Evolutionary conservation across 2,888 invertebrate genomes (phyloP), one percentile per base, ranked within the genome.

Genomic region (Entomobrya multifasciata): DNA sequence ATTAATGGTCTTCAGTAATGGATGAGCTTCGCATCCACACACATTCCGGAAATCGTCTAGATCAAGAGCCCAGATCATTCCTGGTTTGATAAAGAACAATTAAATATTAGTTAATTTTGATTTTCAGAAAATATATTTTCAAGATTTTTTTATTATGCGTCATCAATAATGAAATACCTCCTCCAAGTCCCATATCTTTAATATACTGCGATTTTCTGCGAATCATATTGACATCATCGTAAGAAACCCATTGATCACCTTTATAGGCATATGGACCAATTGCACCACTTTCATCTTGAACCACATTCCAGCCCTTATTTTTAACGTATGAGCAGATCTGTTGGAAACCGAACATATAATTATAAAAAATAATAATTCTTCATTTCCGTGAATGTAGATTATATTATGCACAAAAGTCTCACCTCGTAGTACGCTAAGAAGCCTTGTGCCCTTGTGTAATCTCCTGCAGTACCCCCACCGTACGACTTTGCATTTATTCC

Each of bases 11-110:
- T 94, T 94, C 0, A 97, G 92, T 44, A 97, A 93, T 0, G 97
- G 97, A 92, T 95, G 96, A 25, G 95, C 94, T 90, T 97, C 97
- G 91, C 97, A 97, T 10, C 94, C 95, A 91, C 97, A 97, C 83
- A 94, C 93, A 90, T 96, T 96, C 88, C 95, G 88, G 87, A 90
- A 90, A 70, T 92, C 92, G 82, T 92, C 92, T 78, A 92, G 86
- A 77, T 92, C 92, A n/a, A 92, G 88, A 0, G 92, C 92, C 92
- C 92, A 92, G 11, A 92, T 91, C 91, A 92, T 92, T n/a, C 74
- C 86, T 81, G 10, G 25, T 67, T 78, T 41, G 22, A 57, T 44
- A 76, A 67, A 25, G 13, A 17, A 79, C 1, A 83, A n/a, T n/a
- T n/a, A n/a, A 25, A 80, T 15, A 49, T 8, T 15, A 65, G 20